phyloP scores from a whole-genome alignment of 2,888 invertebrate genomes.

The Hedychridium roseum region DNA sequence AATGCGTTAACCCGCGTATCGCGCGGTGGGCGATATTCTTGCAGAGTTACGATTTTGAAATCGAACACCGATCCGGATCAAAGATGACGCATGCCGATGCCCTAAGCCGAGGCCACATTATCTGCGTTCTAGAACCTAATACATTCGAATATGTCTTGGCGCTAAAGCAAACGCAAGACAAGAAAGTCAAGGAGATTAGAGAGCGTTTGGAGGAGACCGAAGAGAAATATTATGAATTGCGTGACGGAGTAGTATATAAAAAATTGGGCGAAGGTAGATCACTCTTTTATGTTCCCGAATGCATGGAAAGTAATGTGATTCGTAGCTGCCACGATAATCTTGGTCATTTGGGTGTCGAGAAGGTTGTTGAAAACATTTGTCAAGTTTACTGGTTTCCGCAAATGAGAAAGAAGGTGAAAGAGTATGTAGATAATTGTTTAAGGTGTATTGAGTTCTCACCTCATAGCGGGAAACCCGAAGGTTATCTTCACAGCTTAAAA shows the following conservation, averaged over 20 bases:
- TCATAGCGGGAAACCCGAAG: background rate
- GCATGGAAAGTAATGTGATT: slow-evolving; percentile 6
- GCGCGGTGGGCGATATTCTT: slow-evolving; percentile 38
- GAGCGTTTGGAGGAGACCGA: background rate
- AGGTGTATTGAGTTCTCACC: slow-evolving; percentile 9
- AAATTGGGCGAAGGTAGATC: background rate
- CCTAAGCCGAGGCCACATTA: slow-evolving; percentile 12
- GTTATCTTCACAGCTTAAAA: slow-evolving; percentile 5
- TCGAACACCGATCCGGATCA: slow-evolving; percentile 29
- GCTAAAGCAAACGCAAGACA: slow-evolving; percentile 3
- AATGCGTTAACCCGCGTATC: slow-evolving; percentile 45
- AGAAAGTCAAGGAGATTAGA: background rate
- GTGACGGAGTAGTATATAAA: slow-evolving; percentile 4
- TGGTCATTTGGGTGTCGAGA: slow-evolving; percentile 5
- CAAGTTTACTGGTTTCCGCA: slow-evolving; percentile 3
- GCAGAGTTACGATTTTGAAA: slow-evolving; percentile 29
- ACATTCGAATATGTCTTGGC: slow-evolving; percentile 9
- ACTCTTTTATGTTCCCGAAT: slow-evolving; percentile 1
- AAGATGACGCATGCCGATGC: slow-evolving; percentile 41
- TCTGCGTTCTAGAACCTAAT: slow-evolving; percentile 2
- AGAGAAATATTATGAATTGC: slow-evolving; percentile 1
- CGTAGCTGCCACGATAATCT: slow-evolving; percentile 6
- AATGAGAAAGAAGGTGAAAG: slow-evolving; percentile 1
- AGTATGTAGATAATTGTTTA: slow-evolving; percentile 1
- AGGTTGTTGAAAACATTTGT: slow-evolving; percentile 3